Evolutionary conservation across 2,888 invertebrate species (phyloP).

Genomic region (Drosophila antonietae): DNA sequence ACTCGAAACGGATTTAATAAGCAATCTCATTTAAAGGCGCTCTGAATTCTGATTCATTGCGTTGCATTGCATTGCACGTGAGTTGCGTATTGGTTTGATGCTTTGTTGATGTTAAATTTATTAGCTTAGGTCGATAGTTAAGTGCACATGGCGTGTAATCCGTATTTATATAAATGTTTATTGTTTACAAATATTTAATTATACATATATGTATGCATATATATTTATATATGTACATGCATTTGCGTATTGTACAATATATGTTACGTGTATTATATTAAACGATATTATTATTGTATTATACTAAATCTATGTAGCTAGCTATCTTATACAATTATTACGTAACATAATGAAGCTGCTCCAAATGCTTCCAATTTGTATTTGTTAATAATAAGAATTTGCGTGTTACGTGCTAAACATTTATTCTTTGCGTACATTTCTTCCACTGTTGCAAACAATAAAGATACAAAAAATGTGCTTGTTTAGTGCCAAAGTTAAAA

Average conservation of each 20-base stretch:
- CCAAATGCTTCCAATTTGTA: conserved; percentile 47
- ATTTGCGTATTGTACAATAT: conserved; percentile 57
- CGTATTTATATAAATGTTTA: conserved; percentile 46
- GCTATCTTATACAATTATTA: conserved; percentile 37
- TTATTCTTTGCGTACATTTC: conserved; percentile 38
- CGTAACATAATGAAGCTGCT: conserved; percentile 53
- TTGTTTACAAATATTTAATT: conserved; percentile 55
- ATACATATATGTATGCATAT: conserved; percentile 47
- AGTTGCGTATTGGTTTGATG: conserved; percentile 38
- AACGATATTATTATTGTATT: conserved; percentile 61
- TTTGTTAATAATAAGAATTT: conserved; percentile 32
- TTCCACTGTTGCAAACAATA: conserved; percentile 39
- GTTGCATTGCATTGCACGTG: conserved; percentile 48
- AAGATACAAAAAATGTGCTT: conserved; percentile 31
- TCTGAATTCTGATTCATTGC: conserved; percentile 47
- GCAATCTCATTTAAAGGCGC: conserved; percentile 64
- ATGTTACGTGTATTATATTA: conserved; percentile 62
- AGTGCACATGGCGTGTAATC: conserved; percentile 44
- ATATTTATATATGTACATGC: conserved; percentile 52
- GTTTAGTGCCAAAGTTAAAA: conserved; percentile 62
- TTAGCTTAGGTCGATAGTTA: conserved; percentile 47
- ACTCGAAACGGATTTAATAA: conserved; percentile 36
- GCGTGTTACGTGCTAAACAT: conserved; percentile 36
- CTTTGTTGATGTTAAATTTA: conserved; percentile 50
- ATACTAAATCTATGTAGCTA: conserved; percentile 52